phyloP scores from a whole-genome alignment of 2,113 vertebrate genomes.

The Cricetomys ansorgei region DNA sequence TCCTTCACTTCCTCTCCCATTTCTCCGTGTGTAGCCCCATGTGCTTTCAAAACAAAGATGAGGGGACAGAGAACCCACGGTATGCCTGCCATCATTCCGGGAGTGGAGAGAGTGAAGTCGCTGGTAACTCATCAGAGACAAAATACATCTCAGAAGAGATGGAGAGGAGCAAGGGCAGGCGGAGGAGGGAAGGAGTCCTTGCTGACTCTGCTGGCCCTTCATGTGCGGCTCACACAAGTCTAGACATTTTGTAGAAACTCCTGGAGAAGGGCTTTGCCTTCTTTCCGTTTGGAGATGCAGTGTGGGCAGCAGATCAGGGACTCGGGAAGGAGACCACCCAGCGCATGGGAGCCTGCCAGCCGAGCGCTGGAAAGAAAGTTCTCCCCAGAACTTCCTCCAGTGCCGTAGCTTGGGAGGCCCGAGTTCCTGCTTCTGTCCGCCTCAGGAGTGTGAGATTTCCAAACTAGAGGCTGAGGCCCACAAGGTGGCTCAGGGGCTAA shows the following conservation, averaged over 20 bases:
- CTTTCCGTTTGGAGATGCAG: background rate
- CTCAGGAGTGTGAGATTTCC: background rate
- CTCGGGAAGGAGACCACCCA: slow-evolving; percentile 4
- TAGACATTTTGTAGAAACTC: background rate
- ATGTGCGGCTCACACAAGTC: rapidly evolving
- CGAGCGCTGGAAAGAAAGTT: background rate
- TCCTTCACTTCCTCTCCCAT: background rate
- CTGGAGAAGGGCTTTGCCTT: background rate
- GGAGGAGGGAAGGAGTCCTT: background rate
- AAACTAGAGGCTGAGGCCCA: background rate
- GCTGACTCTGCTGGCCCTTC: background rate
- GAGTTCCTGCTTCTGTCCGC: too few relatives aligned
- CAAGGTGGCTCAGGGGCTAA: background rate
- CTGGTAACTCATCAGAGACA: background rate
- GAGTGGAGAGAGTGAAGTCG: background rate
- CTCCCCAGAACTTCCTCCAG: background rate
- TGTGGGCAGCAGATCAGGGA: background rate
- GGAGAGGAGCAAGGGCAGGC: background rate
- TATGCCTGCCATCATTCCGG: background rate
- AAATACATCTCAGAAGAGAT: background rate
- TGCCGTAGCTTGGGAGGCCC: background rate
- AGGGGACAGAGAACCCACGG: background rate
- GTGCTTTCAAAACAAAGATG: background rate
- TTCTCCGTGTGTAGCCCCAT: background rate
- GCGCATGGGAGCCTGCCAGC: background rate